Evolutionary conservation across 2,888 invertebrate genomes (phyloP), one percentile per base, ranked within the genome.

Genomic region (Alcis repandata): DNA sequence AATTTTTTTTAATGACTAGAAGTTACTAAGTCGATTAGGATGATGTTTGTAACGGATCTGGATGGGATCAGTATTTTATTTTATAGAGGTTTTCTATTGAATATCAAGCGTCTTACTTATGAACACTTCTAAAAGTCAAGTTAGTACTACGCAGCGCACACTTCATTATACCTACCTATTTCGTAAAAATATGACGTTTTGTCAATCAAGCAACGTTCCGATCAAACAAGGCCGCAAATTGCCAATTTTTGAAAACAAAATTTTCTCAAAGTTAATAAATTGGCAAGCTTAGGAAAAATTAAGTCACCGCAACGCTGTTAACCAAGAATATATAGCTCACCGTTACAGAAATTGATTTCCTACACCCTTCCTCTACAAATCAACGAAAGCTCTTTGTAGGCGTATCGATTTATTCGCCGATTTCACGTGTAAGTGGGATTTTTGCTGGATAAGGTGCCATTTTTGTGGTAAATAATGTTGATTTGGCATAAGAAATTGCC

Each of bases 291-390:
- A 56, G 43, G 40, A 61, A 68, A 68, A 68, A 68, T 69, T 63
- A 67, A 73, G 69, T 62, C 65, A 57, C 60, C 64, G 51, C 63
- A 58, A 40, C 59, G 17, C 46, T 41, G 52, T 32, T 68, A 62
- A 58, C 17, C 56, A 52, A 58, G 51, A 71, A 73, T 68, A 58
- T 73, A 71, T 67, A 49, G 67, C 45, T n/a, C 33, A 40, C 60
- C 67, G 69, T 73, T 68, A 69, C 52, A 67, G 56, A 69, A 73
- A 73, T 69, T 68, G 70, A 73, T 71, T 70, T 70, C 65, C 73
- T 66, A 73, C 67, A 67, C 71, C 62, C 71, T 70, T 67, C 73
- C 66, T 63, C 68, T 46, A 67, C 71, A 71, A 69, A 71, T 70
- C 67, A 71, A 68, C 59, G 67, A 43, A 51, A 57, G 65, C 53